phyloP scores from a whole-genome alignment of 92 coral and sea anemone species.

The Anthopleura xanthogrammica region DNA sequence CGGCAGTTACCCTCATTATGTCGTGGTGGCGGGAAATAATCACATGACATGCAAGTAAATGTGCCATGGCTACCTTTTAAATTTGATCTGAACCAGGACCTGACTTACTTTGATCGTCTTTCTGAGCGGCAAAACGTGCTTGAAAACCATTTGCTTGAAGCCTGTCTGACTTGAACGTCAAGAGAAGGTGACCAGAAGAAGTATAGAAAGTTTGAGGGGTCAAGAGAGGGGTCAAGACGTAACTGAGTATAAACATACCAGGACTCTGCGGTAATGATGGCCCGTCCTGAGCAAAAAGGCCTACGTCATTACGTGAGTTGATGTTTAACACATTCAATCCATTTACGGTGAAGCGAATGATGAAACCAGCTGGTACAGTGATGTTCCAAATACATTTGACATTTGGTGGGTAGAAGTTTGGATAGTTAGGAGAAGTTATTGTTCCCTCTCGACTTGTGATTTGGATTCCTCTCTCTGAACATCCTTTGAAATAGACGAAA shows the following conservation, averaged over 20 bases:
- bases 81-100: too few relatives aligned
- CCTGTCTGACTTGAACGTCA: not conserved
- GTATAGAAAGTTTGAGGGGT: not conserved
- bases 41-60: too few relatives aligned
- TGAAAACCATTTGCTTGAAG: not conserved
- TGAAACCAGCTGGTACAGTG: conserved; percentile 3
- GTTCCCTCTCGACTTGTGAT: not conserved
- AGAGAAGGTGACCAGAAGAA: not conserved
- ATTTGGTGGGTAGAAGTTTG: not conserved
- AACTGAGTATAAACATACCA: not conserved
- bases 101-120: not conserved
- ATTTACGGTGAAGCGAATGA: not conserved
- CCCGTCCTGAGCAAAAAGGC: not conserved
- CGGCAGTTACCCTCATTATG: too few relatives aligned
- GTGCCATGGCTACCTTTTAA: too few relatives aligned
- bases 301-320: too few relatives aligned
- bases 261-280: not conserved
- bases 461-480: not conserved
- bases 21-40: too few relatives aligned
- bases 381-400: not conserved
- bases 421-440: not conserved
- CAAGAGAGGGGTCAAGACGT: not conserved
- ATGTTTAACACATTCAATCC: not conserved
- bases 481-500: not conserved
- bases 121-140: not conserved